phyloP scores from a whole-genome alignment of 1,140 invertebrate species.

The Leptinotarsa texana region DNA sequence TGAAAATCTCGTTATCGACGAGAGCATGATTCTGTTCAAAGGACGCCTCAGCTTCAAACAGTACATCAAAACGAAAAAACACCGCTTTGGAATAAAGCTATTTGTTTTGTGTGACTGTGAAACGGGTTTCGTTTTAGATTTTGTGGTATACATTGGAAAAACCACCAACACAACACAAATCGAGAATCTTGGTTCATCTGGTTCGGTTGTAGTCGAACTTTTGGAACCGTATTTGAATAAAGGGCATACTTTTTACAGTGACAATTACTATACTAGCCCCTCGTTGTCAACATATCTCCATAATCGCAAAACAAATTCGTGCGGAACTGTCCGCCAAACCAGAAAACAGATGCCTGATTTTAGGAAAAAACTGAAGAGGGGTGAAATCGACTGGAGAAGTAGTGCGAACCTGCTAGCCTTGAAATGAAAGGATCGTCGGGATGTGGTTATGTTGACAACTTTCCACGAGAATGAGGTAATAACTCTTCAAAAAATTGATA shows the following conservation, averaged over 20 bases:
- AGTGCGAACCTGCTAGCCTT: conserved; percentile 41
- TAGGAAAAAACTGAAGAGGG: conserved; percentile 29
- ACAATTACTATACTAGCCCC: conserved; percentile 19
- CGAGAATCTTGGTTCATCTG: conserved; percentile 41
- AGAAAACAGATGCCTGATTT: conserved; percentile 22
- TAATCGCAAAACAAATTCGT: conserved; percentile 27
- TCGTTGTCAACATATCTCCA: conserved; percentile 23
- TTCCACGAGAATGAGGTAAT: conserved; percentile 36
- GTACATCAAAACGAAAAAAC: too few relatives aligned
- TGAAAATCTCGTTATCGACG: too few relatives aligned
- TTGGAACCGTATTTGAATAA: conserved; percentile 45
- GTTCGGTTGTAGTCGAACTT: conserved; percentile 41
- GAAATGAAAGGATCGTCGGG: conserved; percentile 46
- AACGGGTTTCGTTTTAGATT: conserved; percentile 50
- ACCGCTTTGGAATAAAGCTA: too few relatives aligned
- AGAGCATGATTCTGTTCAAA: too few relatives aligned
- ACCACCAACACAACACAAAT: conserved; percentile 35
- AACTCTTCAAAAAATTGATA: conserved; percentile 30
- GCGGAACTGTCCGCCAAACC: conserved; percentile 18
- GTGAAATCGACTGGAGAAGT: conserved; percentile 39
- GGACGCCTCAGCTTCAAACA: too few relatives aligned
- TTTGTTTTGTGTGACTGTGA: conserved; percentile 48
- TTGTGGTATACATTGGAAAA: conserved; percentile 50
- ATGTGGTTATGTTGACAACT: conserved; percentile 46
- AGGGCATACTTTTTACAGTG: conserved; percentile 38